Conservation (phyloP, 2,113 vertebrate genomes). For the Scalopus aquaticus region DNA sequence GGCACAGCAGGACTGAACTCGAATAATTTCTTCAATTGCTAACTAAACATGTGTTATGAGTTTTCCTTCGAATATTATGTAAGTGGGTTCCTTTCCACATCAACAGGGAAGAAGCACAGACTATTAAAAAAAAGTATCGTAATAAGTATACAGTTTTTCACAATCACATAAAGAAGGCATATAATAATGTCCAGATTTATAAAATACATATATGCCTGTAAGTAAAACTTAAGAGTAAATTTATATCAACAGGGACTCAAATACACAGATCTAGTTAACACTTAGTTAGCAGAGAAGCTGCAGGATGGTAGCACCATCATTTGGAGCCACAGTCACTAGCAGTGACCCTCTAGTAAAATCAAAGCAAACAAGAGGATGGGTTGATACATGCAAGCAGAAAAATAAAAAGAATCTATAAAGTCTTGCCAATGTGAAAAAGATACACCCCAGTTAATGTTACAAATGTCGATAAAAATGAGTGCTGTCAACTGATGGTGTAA, state of each 20-base stretch:
- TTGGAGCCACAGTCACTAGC: neutral
- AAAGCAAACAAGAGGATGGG: neutral
- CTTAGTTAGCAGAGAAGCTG: neutral
- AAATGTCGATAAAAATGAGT: neutral
- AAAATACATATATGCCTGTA: neutral
- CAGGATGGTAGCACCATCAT: neutral
- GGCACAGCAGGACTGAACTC: neutral
- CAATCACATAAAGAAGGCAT: neutral
- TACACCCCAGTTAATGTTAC: neutral
- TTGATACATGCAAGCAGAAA: neutral
- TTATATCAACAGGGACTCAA: neutral
- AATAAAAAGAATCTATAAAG: neutral
- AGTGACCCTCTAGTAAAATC: neutral
- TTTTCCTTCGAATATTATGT: neutral
- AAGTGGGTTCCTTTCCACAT: neutral
- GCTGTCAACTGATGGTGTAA: accelerated
- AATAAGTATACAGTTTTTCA: neutral
- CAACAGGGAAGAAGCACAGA: neutral
- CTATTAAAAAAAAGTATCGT: neutral
- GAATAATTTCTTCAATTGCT: neutral
- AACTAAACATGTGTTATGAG: neutral
- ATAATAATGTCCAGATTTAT: neutral
- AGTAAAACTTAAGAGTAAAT: neutral
- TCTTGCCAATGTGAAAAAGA: neutral
- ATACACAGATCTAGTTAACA: neutral